These are phyloP conservation scores for Drosophila novamexicana DNA, from an alignment of 1,140 invertebrate genomes.

Conservation along the genomic window DNA sequence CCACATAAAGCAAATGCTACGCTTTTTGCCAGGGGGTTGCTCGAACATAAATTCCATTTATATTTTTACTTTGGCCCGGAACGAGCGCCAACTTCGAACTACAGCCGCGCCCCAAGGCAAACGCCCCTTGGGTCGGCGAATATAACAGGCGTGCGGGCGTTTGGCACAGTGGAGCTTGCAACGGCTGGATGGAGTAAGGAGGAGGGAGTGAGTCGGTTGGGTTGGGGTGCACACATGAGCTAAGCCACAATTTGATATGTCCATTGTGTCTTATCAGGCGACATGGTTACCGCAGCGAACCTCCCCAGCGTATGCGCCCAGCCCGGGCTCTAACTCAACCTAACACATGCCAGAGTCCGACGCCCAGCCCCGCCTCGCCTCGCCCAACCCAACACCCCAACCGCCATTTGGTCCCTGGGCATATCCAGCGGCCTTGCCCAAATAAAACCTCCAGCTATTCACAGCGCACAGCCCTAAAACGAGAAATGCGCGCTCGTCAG, in stretches of 20 bases:
- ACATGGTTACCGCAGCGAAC: constrained; percentile 78
- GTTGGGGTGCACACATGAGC: constrained; percentile 45
- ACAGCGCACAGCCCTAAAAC: constrained; percentile 32
- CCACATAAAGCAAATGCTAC: constrained; percentile 54
- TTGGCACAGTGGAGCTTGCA: too few species aligned
- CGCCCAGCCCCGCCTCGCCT: not conserved
- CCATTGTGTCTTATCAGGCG: constrained; percentile 83
- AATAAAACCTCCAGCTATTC: constrained; percentile 58
- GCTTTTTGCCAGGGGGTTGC: constrained; percentile 15
- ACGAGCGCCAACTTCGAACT: constrained; percentile 46
- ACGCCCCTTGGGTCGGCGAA: constrained; percentile 41
- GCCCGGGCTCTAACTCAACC: constrained; percentile 69
- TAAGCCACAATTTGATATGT: constrained; percentile 83
- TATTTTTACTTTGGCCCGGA: constrained; percentile 56
- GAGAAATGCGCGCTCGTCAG: constrained; percentile 75
- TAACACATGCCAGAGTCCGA: constrained; percentile 55
- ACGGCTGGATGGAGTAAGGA: too few species aligned
- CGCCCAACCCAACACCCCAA: not conserved
- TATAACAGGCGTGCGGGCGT: not conserved
- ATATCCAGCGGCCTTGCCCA: constrained; percentile 79
- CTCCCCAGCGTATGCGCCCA: constrained; percentile 68
- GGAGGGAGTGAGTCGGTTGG: not conserved
- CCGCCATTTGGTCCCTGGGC: constrained; percentile 44
- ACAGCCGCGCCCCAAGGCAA: constrained; percentile 54
- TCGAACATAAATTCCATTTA: constrained; percentile 78